Base-by-base conservation (phyloP, 2,888 invertebrate genomes). In the Pocota personata region DNA sequence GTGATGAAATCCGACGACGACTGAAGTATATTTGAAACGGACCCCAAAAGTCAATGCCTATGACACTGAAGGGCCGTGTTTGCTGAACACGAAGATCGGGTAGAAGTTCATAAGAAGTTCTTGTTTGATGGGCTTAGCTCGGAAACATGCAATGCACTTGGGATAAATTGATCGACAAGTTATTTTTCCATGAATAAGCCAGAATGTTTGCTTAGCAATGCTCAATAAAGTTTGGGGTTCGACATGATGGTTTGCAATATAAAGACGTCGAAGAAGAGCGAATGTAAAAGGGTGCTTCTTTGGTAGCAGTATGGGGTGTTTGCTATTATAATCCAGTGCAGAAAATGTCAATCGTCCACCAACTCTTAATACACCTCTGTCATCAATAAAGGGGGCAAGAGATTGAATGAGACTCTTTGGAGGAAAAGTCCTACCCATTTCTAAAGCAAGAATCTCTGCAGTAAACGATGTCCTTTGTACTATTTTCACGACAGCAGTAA, bases 181-280 rank as follows among this genome's bases (percentile, higher is more conserved):
- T 10, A 37, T 52, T 67, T 37, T 67, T 19, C 82, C 67, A 21
- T 66, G 58, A 27, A 78, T 43, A 21, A 62, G 55, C 71, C 73
- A 83, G 21, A 62, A 64, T 30, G 19, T 48, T 60, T 77, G 72
- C 3, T 77, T 57, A 21, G 40, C 57, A 43, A 57, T 72, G 43
- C 64, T 58, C 32, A 78, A 37, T 46, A 78, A 0, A 83, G 88
- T 71, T 89, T 89, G 8, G 89, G 88, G 10, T 82, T 89, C 19
- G 88, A 87, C 77, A 90, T 91, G 89, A 88, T 90, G 7, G 89
- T 60, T 14, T 89, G 89, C 6, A 89, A 89, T 35, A 67, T 84
- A 78, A 50, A 48, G 35, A 37, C 75, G 30, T 46, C 27, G 37
- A 37, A 86, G 24, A 12, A 87, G 16, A 21, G 43, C 16, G 3